Base-by-base conservation (phyloP, 2,888 invertebrate species). In the Papilio demoleus region DNA sequence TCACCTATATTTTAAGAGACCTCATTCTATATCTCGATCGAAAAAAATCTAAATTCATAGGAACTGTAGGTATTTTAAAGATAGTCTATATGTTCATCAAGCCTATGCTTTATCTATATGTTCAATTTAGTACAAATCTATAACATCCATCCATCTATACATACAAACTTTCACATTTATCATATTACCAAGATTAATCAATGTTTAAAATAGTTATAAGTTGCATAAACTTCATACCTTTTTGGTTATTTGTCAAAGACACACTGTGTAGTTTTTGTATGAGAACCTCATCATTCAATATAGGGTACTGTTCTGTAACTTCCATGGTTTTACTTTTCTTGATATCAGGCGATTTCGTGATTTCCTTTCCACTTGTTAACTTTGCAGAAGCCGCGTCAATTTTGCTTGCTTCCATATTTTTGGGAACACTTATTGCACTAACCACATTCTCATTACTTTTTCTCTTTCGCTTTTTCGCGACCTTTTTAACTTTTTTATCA, bases 211-310 rank as follows among this genome's bases (percentile, higher is more conserved):
- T n/a, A n/a, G n/a, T n/a, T n/a, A n/a, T 47, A 8, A 47, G 3
- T 47, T 22, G 22, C 22, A 68, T 50, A 45, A 68, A 59, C 38
- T 36, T 19, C 47, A 27, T 77, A 91, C 92, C 92, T 88, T 91
- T 92, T 53, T 92, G 91, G 74, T 91, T 91, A 72, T 92, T 92
- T 36, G 75, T 84, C 77, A 91, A 76, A 0, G 82, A 73, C 0
- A 91, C 87, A 65, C 75, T 79, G 1, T 84, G 68, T 47, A 90
- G 88, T 68, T 75, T 81, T 17, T 78, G 73, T 0, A 88, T 74
- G 1, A 92, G 72, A 0, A 81, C 81, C 3, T 82, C 74, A 73
- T 92, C 76, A 24, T 83, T 83, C 3, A 92, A 75, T 34, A 91
- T 71, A 0, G 90, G 88, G 67, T 83, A 91, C 22, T 59, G 58